Conservation (phyloP, 1,140 invertebrate genomes). For the Dryas iulia region DNA sequence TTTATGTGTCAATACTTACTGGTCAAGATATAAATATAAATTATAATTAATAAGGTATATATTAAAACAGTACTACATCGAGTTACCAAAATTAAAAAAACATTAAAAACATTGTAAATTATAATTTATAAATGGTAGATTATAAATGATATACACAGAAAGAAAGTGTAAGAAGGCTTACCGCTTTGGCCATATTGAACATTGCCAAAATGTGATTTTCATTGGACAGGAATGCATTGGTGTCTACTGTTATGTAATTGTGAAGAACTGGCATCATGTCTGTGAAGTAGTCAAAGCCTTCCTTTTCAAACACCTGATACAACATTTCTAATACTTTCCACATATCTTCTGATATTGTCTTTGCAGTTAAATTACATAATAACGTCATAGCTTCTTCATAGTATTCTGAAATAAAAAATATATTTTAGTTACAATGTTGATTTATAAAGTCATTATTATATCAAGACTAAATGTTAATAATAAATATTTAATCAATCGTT, state of each 20-base stretch:
- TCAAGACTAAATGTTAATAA: not conserved
- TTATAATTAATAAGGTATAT: too few species aligned
- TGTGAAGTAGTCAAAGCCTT: constrained; percentile 97
- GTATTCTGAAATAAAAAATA: constrained; percentile 90
- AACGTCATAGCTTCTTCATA: constrained; percentile 97
- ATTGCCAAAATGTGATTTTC: constrained; percentile 94
- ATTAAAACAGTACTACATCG: too few species aligned
- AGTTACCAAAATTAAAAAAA: too few species aligned
- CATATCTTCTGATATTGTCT: constrained; percentile 94
- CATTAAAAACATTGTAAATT: too few species aligned
- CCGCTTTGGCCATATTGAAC: constrained; percentile 97
- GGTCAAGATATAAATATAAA: too few species aligned
- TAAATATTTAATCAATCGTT: constrained; percentile 17
- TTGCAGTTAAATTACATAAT: constrained; percentile 94
- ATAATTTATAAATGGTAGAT: too few species aligned
- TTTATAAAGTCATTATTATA: not conserved
- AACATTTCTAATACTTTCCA: constrained; percentile 96
- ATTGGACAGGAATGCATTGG: constrained; percentile 94
- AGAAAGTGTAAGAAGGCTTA: constrained; percentile 81
- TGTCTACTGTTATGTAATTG: constrained; percentile 98
- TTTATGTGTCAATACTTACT: too few species aligned
- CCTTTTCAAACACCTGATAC: constrained; percentile 91
- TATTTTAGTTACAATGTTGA: not conserved
- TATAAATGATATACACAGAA: too few species aligned
- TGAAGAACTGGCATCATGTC: constrained; percentile 99